Evolutionary conservation across 2,888 invertebrate species (phyloP), one percentile per base, ranked within the genome.

Genomic region (Ecdyonurus torrentis): DNA sequence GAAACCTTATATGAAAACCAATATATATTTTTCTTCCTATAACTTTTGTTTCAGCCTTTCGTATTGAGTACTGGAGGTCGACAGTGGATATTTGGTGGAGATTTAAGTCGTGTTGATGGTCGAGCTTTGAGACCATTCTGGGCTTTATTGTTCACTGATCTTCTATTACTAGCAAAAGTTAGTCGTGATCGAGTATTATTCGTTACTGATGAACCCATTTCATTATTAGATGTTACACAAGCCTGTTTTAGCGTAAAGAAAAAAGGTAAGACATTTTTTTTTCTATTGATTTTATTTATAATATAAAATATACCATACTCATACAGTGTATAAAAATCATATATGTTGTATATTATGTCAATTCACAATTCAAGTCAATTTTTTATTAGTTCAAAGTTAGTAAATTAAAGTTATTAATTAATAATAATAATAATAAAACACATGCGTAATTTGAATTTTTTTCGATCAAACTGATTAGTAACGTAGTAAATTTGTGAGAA

Each of bases 21-120:
- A n/a, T n/a, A n/a, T n/a, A n/a, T n/a, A n/a, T n/a, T n/a, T n/a
- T n/a, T n/a, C n/a, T n/a, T n/a, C n/a, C n/a, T n/a, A n/a, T n/a
- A n/a, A n/a, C n/a, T 18, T 55, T 64, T 63, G 60, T 77, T 76
- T 10, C 73, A 85, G 82, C 91, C 91, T 62, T 92, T 92, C 74
- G 85, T 87, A 62, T 77, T 92, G 73, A 87, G 86, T 70, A 85
- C 87, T 69, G 85, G 88, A 61, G 90, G 90, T 24, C 81, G 91
- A 61, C 91, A 91, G 74, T 91, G 91, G 91, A 87, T 92, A 64
- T 91, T 91, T 69, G 91, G 91, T 2, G 91, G 91, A 0, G 91
- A 91, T 69, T 75, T 92, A 25, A 86, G 87, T 15, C 81, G 89
- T 66, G 87, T 91, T 1, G 91, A 91, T 76, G 90, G 91, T 1